phyloP scores from a whole-genome alignment of 2,113 vertebrate genomes.

The Pyrgilauda ruficollis region DNA sequence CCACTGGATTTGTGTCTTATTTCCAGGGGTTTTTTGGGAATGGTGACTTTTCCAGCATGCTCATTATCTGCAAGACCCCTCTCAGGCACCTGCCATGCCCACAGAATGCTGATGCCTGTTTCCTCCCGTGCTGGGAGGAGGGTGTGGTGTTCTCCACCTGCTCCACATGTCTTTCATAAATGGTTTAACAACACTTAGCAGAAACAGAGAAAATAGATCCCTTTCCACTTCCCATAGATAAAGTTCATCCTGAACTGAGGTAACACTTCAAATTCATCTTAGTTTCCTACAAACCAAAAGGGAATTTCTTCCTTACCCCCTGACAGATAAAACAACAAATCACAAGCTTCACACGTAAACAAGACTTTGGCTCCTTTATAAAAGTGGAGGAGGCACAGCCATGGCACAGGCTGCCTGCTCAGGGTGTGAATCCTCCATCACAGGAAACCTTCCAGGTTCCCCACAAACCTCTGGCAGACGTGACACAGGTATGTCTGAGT shows the following conservation, averaged over 20 bases:
- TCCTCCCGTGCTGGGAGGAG: not conserved
- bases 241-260: not conserved
- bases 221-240: not conserved
- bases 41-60: not conserved
- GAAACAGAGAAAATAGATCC: not conserved
- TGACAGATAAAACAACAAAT: not conserved
- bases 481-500: constrained; percentile 13
- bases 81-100: not conserved
- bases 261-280: not conserved
- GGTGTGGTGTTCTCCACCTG: not conserved
- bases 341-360: not conserved
- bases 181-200: not conserved
- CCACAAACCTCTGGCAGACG: not conserved
- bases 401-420: not conserved
- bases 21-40: not conserved
- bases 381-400: not conserved
- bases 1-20: not conserved
- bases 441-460: not conserved
- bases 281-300: not conserved
- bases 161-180: not conserved
- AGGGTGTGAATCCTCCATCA: not conserved
- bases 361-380: not conserved
- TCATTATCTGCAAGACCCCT: not conserved
- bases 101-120: not conserved
- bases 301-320: not conserved